Base-by-base conservation (phyloP, 2,888 invertebrate species). In the Zaprionus obscuricornis region DNA sequence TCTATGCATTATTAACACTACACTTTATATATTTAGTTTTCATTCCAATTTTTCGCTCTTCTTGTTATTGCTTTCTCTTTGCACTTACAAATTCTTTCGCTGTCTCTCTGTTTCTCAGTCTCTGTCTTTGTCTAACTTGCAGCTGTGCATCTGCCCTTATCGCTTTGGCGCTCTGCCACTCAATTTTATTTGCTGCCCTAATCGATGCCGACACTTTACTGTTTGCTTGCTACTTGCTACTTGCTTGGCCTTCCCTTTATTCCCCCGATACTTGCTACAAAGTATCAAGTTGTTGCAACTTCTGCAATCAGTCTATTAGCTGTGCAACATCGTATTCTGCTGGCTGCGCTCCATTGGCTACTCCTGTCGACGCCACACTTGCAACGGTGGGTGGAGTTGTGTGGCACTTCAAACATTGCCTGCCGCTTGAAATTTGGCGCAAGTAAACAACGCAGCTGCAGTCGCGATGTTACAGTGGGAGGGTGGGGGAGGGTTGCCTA, bases 391-490 rank as follows among this genome's bases (percentile, higher is more conserved):
- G 34, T 5, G 34, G 11, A 34, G 11, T 14, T 39, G 17, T 11
- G 45, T 36, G 36, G 40, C 58, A 73, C 74, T 56, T 73, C 74
- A 73, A 70, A 67, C 73, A 65, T 50, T 37, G 50, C 29, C 55
- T 55, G 69, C 51, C 67, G 69, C 51, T 63, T 57, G 40, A 66
- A 78, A 59, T 79, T 79, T 78, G 84, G 83, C 81, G 79, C 76
- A 66, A 66, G 84, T 72, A 79, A 75, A 72, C 77, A 83, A 58
- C 66, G 62, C 82, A 66, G 71, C 52, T 63, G 74, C 78, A 64
- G 29, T 37, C 36, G 36, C 31, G 55, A 10, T 34, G 39, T 17
- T 42, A 45, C 8, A 16, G 26, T 4, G 36, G 0, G 1, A 8
- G 3, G 3, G 20, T 10, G 16, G 7, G 16, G 17, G 16, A 17